Evolutionary conservation across 2,888 invertebrate species (phyloP), one percentile per base, ranked within the genome.

Genomic region (Scaptomyza parva): DNA sequence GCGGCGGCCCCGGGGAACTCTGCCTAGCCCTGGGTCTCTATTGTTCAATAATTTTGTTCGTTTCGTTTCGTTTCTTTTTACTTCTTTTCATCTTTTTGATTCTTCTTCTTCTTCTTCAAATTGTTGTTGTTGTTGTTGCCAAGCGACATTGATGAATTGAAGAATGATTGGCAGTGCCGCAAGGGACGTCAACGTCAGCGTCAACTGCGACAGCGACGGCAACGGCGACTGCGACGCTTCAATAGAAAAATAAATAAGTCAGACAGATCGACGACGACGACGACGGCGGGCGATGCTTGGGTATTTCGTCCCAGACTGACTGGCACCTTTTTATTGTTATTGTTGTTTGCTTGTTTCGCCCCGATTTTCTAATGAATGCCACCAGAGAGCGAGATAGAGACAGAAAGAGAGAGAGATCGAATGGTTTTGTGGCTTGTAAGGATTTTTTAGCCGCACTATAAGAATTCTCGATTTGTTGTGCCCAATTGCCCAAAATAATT

Each of bases 81-180:
- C 11, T 43, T 35, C 5, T 39, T 37, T 48, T 43, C 30, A 24
- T 44, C 45, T 24, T 24, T 35, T 22, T 14, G 48, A 28, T 54
- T 24, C 35, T 17, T 35, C 22, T 20, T 44, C 18, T 39, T 58
- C 48, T 40, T 47, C 70, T 55, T 55, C n/a, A n/a, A n/a, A n/a
- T n/a, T n/a, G n/a, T n/a, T n/a, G n/a, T n/a, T 66, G 53, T 55
- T 66, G 62, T 52, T 54, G 14, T 35, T 35, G 14, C 50, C 45
- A 60, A 41, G 69, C 68, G 86, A 88, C 86, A 88, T 86, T 86
- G 88, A 86, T 86, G 88, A 88, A 86, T 86, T 84, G 86, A 84
- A 76, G 78, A 79, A 86, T 81, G 88, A 88, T 84, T 78, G 87
- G 68, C 74, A 80, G 78, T 74, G 81, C 81, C 75, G 72, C 60